Percentiles rank a stretch among this genome's conserved stretches.
These are phyloP conservation scores for Psittacula derbiana DNA, from an alignment of 2,797 vertebrate species.

Conservation along the genomic window DNA sequence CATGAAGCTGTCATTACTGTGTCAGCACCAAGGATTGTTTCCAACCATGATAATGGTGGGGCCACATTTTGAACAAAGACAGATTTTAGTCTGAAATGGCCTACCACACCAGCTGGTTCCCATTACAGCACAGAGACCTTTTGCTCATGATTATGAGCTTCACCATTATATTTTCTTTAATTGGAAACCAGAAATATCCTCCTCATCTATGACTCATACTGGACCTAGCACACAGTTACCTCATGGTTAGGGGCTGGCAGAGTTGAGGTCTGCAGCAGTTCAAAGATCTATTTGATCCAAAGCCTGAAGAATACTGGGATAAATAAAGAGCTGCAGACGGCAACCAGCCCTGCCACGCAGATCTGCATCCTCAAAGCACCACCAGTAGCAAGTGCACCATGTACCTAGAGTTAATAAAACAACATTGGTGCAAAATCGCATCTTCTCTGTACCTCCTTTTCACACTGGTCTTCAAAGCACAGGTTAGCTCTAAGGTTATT, in stretches of 20 bases:
- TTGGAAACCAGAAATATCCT: slow-evolving; percentile 53
- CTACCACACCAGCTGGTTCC: slow-evolving; percentile 56
- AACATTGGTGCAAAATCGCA: accelerated
- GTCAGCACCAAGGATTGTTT: slow-evolving; percentile 59
- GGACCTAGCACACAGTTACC: background rate
- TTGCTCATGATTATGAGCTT: slow-evolving; percentile 9
- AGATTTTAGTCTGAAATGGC: slow-evolving; percentile 35
- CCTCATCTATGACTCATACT: slow-evolving; percentile 21
- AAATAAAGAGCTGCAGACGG: background rate
- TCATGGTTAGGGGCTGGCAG: slow-evolving; percentile 1
- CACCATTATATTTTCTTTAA: background rate
- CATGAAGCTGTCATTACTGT: slow-evolving; percentile 60
- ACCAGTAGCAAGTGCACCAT: background rate
- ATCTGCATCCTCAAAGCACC: background rate
- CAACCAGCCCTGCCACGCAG: background rate
- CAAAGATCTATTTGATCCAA: background rate
- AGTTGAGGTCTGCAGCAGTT: background rate
- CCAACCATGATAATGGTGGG: slow-evolving; percentile 57
- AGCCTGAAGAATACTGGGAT: background rate
- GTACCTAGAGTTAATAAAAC: accelerated
- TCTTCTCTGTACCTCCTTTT: background rate
- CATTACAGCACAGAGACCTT: slow-evolving; percentile 47
- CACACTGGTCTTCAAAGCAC: background rate
- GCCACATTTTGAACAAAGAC: slow-evolving; percentile 47
- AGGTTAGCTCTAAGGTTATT: background rate